Conservation (phyloP, 2,797 vertebrate genomes). For the Nyctalus aviator region DNA sequence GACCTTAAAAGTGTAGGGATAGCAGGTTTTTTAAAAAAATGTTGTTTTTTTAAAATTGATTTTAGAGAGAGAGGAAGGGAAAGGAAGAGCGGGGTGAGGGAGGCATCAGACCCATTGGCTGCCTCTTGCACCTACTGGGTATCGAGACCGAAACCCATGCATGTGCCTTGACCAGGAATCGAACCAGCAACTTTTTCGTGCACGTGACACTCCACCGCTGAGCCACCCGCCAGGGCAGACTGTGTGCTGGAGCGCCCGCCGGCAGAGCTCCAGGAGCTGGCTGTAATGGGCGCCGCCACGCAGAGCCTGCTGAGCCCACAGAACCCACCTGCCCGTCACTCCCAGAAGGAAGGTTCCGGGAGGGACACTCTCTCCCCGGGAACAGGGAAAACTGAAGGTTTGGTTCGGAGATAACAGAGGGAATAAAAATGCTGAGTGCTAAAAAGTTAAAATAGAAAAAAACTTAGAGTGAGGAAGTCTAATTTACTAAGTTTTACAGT, state of each 20-base stretch:
- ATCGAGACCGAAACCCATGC: background rate
- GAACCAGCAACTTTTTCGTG: background rate
- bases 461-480: background rate
- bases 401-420: conserved; percentile 37
- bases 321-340: background rate
- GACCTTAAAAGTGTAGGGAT: background rate
- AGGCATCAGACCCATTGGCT: background rate
- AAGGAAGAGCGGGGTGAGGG: background rate
- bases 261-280: background rate
- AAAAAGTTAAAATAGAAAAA: conserved; percentile 13
- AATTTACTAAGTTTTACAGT: background rate
- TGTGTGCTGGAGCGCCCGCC: background rate
- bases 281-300: background rate
- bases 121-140: background rate
- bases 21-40: background rate
- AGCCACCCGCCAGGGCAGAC: background rate
- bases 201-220: background rate
- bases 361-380: background rate
- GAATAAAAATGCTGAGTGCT: conserved; percentile 23
- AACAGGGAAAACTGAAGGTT: background rate
- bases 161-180: background rate
- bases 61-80: background rate
- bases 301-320: background rate
- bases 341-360: background rate
- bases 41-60: background rate